phyloP scores from a whole-genome alignment of 1,140 invertebrate species.

The Eulimnadia texana region DNA sequence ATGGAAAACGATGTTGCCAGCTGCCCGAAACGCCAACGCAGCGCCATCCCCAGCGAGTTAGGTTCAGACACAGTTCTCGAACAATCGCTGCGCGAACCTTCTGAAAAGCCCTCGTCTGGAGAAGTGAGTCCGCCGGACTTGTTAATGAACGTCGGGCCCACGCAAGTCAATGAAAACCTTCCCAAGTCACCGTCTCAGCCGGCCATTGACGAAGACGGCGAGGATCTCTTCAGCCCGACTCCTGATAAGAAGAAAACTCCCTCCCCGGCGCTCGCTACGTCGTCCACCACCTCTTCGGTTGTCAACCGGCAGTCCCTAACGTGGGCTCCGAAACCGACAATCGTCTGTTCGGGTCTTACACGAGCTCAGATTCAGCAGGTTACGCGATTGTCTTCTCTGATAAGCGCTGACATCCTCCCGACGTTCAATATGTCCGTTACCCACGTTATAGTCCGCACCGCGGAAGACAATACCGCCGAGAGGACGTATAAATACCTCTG shows the following conservation, averaged over 20 bases:
- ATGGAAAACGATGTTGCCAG: too few relatives aligned
- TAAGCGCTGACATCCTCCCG: not conserved
- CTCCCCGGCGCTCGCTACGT: not conserved
- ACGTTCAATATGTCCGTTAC: not conserved
- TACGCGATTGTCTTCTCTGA: not conserved
- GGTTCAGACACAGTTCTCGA: too few relatives aligned
- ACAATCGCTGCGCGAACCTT: too few relatives aligned
- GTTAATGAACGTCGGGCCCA: not conserved
- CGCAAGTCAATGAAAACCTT: not conserved
- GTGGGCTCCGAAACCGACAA: not conserved
- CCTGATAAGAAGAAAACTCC: not conserved
- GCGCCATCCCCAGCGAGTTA: too few relatives aligned
- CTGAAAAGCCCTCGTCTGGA: too few relatives aligned
- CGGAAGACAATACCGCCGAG: constrained; percentile 1
- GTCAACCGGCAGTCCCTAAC: not conserved
- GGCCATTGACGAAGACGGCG: not conserved
- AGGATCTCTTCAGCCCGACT: not conserved
- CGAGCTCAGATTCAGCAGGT: not conserved
- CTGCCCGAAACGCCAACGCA: too few relatives aligned
- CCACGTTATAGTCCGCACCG: not conserved
- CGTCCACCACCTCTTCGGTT: not conserved
- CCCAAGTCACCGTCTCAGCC: too few relatives aligned
- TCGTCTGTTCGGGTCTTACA: not conserved
- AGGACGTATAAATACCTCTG: not conserved
- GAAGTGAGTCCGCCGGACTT: too few relatives aligned